Conservation (phyloP, 2,113 vertebrate species). For the Sardina pilchardus region DNA sequence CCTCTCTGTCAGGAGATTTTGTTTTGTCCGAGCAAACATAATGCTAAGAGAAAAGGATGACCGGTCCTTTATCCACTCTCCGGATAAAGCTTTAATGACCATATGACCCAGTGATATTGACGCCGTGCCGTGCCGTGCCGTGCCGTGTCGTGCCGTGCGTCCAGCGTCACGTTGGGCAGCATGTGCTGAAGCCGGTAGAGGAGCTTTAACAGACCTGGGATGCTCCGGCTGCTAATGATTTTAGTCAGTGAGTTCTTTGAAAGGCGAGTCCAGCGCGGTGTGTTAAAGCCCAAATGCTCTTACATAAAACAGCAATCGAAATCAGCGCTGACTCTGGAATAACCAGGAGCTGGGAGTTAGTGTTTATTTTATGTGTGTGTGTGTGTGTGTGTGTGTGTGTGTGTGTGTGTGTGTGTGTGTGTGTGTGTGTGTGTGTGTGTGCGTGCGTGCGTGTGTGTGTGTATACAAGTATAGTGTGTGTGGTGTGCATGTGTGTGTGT, state of each 20-base stretch:
- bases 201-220: not conserved
- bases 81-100: too few relatives aligned
- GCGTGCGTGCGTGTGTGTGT: not conserved
- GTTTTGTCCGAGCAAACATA: too few relatives aligned
- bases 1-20: too few relatives aligned
- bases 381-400: constrained; percentile 1
- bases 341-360: not conserved
- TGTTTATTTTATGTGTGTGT: not conserved
- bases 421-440: not conserved
- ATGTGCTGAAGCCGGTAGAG: not conserved
- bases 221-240: not conserved
- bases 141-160: too few relatives aligned
- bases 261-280: not conserved
- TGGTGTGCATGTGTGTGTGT: not conserved
- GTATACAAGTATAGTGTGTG: not conserved
- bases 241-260: not conserved
- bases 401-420: not conserved
- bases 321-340: not conserved
- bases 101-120: too few relatives aligned
- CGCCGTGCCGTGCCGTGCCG: too few relatives aligned
- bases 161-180: not conserved
- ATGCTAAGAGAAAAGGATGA: not conserved
- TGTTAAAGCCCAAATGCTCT: not conserved
- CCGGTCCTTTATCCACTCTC: not conserved
- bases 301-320: not conserved